Evolutionary conservation across 2,113 vertebrate species (phyloP).

Genomic region (Myotis yumanensis): DNA sequence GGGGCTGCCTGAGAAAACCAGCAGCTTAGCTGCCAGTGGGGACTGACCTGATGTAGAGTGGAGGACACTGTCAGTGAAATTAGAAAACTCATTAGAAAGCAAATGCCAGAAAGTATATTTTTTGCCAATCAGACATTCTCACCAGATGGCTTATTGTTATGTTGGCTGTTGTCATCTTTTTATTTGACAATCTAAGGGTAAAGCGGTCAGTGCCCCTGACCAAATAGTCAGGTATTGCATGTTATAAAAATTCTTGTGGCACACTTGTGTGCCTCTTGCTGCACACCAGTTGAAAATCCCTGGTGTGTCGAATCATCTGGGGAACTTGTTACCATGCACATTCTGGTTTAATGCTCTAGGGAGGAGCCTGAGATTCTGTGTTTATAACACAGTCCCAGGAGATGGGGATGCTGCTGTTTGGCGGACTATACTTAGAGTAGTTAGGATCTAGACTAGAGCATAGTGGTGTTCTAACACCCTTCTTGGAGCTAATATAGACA

Average conservation of each 20-base stretch:
- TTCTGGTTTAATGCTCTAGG: neutral
- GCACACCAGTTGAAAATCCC: neutral
- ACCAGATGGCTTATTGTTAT: neutral
- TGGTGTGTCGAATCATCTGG: neutral
- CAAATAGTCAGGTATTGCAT: neutral
- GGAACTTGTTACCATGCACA: neutral
- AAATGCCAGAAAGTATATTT: neutral
- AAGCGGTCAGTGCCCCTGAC: neutral
- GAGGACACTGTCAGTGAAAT: neutral
- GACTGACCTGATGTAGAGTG: neutral
- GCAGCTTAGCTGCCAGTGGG: neutral
- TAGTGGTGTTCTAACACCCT: neutral
- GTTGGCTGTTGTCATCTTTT: neutral
- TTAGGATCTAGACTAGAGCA: neutral
- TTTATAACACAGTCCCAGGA: neutral
- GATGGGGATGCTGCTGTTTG: neutral
- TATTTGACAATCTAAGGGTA: neutral
- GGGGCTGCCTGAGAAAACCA: neutral
- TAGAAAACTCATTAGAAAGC: constrained; percentile 18
- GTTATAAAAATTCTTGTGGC: neutral
- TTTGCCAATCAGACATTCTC: neutral
- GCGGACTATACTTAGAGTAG: neutral
- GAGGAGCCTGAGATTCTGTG: neutral
- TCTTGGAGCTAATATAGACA: neutral
- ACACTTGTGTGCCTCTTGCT: neutral